A percentile compares a stretch with the other conserved stretches of the same genome.
Conservation (phyloP, 2,797 vertebrate genomes). For the Falco peregrinus region DNA sequence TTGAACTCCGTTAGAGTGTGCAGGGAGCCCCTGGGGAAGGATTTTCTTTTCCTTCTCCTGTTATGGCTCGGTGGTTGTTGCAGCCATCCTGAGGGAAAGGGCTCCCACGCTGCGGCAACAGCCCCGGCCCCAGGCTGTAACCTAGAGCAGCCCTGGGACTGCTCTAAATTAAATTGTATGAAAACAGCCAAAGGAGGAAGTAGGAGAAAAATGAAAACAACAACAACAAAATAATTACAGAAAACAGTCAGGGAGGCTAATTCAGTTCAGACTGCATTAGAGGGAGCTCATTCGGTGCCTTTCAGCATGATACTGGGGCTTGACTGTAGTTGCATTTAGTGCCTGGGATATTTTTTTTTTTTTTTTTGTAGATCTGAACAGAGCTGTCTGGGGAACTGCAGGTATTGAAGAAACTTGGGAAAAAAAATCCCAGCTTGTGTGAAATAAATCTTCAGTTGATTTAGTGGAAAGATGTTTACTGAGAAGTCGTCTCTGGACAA, state of each 20-base stretch:
- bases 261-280: not conserved
- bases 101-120: accelerated
- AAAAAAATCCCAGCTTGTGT: not conserved
- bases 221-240: no score
- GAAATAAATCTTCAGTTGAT: not conserved
- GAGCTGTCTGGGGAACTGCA: not conserved
- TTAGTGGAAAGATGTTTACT: not conserved
- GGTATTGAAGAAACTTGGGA: not conserved
- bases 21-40: not conserved
- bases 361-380: not conserved
- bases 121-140: not conserved
- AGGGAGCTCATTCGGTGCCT: not conserved
- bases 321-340: not conserved
- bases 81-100: not conserved
- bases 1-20: not conserved
- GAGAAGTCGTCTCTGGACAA: not conserved
- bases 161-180: not conserved
- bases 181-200: not conserved
- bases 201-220: not conserved
- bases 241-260: not conserved
- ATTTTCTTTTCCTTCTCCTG: not conserved
- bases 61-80: not conserved
- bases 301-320: not conserved
- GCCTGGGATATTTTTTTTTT: not conserved
- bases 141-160: not conserved